These are phyloP conservation scores for Dipodomys ordii DNA, from an alignment of 2,113 vertebrate species.

Conservation along the genomic window DNA sequence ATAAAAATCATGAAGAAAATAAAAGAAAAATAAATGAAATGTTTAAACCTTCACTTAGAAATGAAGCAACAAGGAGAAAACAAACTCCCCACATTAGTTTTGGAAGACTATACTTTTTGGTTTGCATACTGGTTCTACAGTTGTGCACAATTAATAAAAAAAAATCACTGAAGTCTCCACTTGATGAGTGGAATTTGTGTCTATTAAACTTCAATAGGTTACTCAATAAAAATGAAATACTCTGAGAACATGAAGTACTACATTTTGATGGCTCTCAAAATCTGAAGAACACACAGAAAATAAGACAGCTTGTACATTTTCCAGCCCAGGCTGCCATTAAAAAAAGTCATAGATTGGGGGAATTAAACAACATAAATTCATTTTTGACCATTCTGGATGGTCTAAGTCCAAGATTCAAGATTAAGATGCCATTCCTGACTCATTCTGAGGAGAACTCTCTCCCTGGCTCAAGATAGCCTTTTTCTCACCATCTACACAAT, in stretches of 20 bases:
- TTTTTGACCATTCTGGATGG: not conserved
- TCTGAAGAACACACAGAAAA: not conserved
- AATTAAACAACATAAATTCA: not conserved
- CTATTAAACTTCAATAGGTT: not conserved
- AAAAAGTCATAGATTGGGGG: not conserved
- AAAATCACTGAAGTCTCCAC: too few relatives aligned
- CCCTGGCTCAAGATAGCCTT: not conserved
- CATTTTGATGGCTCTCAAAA: not conserved
- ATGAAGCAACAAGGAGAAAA: not conserved
- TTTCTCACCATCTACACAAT: not conserved
- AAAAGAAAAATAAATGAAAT: not conserved
- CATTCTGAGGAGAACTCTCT: not conserved
- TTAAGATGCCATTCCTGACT: not conserved
- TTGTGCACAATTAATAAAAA: not conserved
- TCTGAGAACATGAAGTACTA: not conserved
- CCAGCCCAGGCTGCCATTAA: not conserved
- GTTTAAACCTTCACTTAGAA: not conserved
- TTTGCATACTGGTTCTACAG: not conserved
- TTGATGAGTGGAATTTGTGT: not conserved
- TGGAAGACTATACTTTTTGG: not conserved
- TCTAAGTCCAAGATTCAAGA: not conserved
- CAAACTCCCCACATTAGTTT: not conserved
- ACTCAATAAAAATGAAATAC: not conserved
- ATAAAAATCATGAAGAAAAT: too few relatives aligned
- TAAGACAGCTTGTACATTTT: not conserved